phyloP scores from a whole-genome alignment of 2,888 invertebrate species.

The Clitarchus hookeri region DNA sequence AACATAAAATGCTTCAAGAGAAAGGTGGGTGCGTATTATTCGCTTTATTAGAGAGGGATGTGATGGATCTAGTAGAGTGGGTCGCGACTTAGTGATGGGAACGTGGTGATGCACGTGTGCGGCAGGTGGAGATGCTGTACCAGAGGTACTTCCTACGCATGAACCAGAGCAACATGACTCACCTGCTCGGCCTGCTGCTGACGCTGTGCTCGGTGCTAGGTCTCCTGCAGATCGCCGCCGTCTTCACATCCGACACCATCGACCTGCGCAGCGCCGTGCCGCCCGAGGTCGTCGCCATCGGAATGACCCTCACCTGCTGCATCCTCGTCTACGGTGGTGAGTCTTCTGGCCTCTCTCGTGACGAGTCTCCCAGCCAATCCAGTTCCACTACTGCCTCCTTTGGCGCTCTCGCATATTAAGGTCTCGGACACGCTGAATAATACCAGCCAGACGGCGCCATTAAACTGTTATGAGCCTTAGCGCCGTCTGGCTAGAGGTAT shows the following conservation, averaged over 20 bases:
- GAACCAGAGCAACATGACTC: conserved; percentile 90
- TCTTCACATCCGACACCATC: conserved; percentile 22
- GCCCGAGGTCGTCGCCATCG: conserved; percentile 43
- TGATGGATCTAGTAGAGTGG: not conserved
- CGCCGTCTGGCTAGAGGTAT: too few species aligned
- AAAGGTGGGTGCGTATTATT: not conserved
- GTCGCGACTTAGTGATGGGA: not conserved
- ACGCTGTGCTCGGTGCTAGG: conserved; percentile 66
- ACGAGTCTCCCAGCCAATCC: too few species aligned
- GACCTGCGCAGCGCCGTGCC: not conserved
- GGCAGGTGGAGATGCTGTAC: conserved; percentile 88
- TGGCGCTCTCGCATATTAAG: too few species aligned
- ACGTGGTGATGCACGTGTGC: too few species aligned
- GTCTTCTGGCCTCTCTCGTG: too few species aligned
- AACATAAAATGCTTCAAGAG: too few species aligned
- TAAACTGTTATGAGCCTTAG: too few species aligned
- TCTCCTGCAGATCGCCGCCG: conserved; percentile 40
- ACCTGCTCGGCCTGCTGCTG: conserved; percentile 75
- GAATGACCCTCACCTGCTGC: conserved; percentile 56
- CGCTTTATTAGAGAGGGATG: not conserved
- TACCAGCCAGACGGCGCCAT: too few species aligned
- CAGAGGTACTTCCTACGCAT: conserved; percentile 92
- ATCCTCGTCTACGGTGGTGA: conserved; percentile 61
- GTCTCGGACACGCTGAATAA: too few species aligned
- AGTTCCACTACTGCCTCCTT: too few species aligned